A percentile compares a stretch with the other conserved stretches of the same genome.
Conservation (phyloP, 1,140 invertebrate species). For the Drosophila erecta region DNA sequence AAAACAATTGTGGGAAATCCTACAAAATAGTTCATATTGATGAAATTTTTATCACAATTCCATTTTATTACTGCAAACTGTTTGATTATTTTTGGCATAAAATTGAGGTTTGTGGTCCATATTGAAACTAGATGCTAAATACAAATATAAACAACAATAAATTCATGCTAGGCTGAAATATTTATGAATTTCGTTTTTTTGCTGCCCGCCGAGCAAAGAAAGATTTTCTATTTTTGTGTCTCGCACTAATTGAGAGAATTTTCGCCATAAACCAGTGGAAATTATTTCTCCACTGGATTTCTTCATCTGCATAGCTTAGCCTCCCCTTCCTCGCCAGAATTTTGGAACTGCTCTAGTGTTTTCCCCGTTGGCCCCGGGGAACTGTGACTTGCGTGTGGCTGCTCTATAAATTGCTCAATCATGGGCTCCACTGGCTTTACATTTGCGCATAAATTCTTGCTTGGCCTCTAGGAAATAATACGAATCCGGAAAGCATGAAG, state of each 20-base stretch:
- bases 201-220: conserved; percentile 23
- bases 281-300: conserved; percentile 46
- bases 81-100: conserved; percentile 17
- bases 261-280: conserved; percentile 50
- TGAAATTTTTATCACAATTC: background rate
- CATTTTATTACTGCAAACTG: background rate
- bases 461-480: conserved; percentile 41
- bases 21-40: conserved; percentile 4
- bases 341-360: conserved; percentile 9
- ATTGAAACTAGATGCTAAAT: conserved; percentile 25
- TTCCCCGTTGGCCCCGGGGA: conserved; percentile 4
- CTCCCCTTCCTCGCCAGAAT: conserved; percentile 4
- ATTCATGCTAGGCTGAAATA: conserved; percentile 33
- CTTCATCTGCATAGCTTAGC: conserved; percentile 50
- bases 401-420: conserved; percentile 62
- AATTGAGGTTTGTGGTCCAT: conserved; percentile 31
- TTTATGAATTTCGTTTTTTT: conserved; percentile 43
- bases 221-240: conserved; percentile 41
- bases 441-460: conserved; percentile 60
- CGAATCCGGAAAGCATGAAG: conserved; percentile 28
- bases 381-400: conserved; percentile 44
- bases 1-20: conserved; percentile 12
- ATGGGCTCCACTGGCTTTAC: conserved; percentile 49
- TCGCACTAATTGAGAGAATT: conserved; percentile 48
- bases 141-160: conserved; percentile 42